Evolutionary conservation across 2,888 invertebrate genomes (phyloP).

Genomic region (Cheilosia vulpina): DNA sequence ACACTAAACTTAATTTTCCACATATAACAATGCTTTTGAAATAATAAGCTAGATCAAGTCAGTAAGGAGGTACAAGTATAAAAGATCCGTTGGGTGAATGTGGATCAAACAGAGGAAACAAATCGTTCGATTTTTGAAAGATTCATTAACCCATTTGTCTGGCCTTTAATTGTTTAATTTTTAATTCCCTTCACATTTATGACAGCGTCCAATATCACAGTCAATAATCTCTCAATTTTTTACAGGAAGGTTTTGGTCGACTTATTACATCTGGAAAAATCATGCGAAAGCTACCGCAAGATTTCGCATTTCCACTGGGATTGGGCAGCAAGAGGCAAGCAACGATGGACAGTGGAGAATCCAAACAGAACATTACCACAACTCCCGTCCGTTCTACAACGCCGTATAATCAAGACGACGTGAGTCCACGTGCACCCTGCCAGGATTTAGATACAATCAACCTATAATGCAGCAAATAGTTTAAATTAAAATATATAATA

Average conservation of each 20-base stretch:
- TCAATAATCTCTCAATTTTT: slow-evolving; percentile 6
- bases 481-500: slow-evolving; percentile 1
- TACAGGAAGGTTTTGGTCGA: slow-evolving; percentile 94
- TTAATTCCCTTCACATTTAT: background rate
- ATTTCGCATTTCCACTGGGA: slow-evolving; percentile 89
- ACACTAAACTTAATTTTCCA: too few relatives aligned
- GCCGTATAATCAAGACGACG: slow-evolving; percentile 78
- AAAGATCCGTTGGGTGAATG: too few relatives aligned
- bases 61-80: too few relatives aligned
- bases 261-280: slow-evolving; percentile 99
- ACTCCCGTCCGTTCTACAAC: slow-evolving; percentile 64
- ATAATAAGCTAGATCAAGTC: too few relatives aligned
- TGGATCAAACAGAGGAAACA: too few relatives aligned
- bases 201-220: background rate
- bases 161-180: too few relatives aligned
- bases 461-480: slow-evolving; percentile 83
- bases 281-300: slow-evolving; percentile 94
- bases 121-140: too few relatives aligned
- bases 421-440: slow-evolving; percentile 86
- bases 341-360: slow-evolving; percentile 72
- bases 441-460: slow-evolving; percentile 90
- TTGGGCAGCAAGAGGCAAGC: slow-evolving; percentile 84
- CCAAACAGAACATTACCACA: slow-evolving; percentile 81
- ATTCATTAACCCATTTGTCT: too few relatives aligned
- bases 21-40: too few relatives aligned